phyloP scores from a whole-genome alignment of 2,888 invertebrate genomes.

The Schizotus pectinicornis region DNA sequence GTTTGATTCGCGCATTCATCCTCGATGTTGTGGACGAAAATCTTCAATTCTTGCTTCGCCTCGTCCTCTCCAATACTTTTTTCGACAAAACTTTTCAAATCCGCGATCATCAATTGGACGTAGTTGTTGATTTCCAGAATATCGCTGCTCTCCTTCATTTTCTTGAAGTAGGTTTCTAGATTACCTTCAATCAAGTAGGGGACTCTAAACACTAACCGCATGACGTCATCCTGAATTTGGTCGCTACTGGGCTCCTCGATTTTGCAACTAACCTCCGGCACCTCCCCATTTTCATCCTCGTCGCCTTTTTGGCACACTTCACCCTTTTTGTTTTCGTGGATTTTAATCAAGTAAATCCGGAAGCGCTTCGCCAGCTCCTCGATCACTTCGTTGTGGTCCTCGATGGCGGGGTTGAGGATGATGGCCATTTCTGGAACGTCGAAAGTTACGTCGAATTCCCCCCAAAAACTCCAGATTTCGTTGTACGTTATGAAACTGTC shows the following conservation, averaged over 20 bases:
- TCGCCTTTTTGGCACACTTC: neutral
- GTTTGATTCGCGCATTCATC: constrained; percentile 3
- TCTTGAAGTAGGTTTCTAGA: constrained; percentile 17
- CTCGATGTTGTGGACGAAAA: constrained; percentile 8
- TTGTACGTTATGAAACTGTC: constrained; percentile 34
- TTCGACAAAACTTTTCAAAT: constrained; percentile 21
- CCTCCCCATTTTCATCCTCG: neutral
- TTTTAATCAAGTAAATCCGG: constrained; percentile 12
- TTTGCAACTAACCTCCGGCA: neutral
- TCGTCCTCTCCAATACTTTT: constrained; percentile 1
- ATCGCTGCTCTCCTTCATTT: constrained; percentile 18
- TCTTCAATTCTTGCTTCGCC: constrained; percentile 10
- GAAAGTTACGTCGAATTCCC: constrained; percentile 52
- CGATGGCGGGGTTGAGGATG: constrained; percentile 61
- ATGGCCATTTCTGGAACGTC: constrained; percentile 65
- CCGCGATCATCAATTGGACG: constrained; percentile 20
- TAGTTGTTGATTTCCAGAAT: constrained; percentile 24
- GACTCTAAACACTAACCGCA: constrained; percentile 21
- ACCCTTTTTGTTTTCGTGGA: constrained; percentile 10
- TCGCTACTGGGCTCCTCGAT: constrained; percentile 2
- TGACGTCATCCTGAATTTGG: constrained; percentile 14
- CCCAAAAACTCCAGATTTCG: constrained; percentile 35
- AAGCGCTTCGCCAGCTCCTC: constrained; percentile 49
- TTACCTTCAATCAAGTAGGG: constrained; percentile 26
- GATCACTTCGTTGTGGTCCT: constrained; percentile 59